Evolutionary conservation across 2,113 vertebrate species (phyloP), one percentile per base, ranked within the genome.

Genomic region (Acrocephalus kingi): DNA sequence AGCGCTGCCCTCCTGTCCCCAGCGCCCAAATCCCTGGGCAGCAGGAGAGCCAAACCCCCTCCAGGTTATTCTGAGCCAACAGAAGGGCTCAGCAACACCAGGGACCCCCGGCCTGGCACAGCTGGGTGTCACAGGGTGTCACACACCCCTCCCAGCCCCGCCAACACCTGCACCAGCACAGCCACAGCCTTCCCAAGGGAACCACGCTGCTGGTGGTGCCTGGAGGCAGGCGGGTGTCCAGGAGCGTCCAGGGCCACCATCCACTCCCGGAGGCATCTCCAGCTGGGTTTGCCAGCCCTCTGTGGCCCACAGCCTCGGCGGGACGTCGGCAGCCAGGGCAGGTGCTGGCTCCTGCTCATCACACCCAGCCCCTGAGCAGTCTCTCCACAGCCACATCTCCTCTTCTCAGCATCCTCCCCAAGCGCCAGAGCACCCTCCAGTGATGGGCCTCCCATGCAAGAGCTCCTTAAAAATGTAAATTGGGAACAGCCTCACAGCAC

Each of bases 391-490:
- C 83, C 0, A 3, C 80, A 39, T 24, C 72, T 28, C 3, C 35
- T 45, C 55, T 4, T 4, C 77, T 75, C 59, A 46, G 55, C 84
- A 58, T 23, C 83, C 78, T 73, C 91, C 84, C 84, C 3, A 0
- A 58, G 75, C 5, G 39, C 69, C 92, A 72, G 93, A 96, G 91
- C 82, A 87, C 90, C 85, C 88, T 88, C 90, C 85, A 87, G 94
- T 24, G 88, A 68, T 48, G 82, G 91, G 45, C 58, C 93, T 61
- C 54, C 66, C n/a, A 6, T 17, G 72, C 62, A 39, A 72, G 73
- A 76, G 76, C 95, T 90, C 73, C 95, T 97, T 74, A 74, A 51
- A 96, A 89, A 97, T 92, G 85, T 89, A 96, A 96, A 96, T 94
- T 79, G 81, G 93, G 96, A 91, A 93, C 61, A 79, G 97, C 96